phyloP scores from a whole-genome alignment of 2,113 vertebrate species.

The Phoxinus phoxinus region DNA sequence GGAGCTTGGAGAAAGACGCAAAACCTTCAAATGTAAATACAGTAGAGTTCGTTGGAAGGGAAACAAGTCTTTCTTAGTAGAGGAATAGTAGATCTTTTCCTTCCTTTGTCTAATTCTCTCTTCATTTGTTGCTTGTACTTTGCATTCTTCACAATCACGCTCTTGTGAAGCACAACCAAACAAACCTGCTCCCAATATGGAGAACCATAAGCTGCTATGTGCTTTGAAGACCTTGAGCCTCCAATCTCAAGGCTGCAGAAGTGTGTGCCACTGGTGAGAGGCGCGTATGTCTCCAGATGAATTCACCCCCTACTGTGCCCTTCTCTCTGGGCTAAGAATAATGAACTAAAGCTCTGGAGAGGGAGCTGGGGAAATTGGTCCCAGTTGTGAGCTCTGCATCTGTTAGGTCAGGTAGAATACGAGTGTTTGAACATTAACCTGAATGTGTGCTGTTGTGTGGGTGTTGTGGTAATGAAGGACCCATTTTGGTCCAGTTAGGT shows the following conservation, averaged over 20 bases:
- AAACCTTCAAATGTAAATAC: constrained; percentile 32
- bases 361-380: constrained; percentile 41
- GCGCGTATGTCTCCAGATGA: constrained; percentile 15
- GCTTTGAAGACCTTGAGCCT: constrained; percentile 38
- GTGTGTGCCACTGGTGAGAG: constrained; percentile 24
- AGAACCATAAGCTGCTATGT: constrained; percentile 35
- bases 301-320: constrained; percentile 28
- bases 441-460: background rate
- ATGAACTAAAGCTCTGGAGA: constrained; percentile 46
- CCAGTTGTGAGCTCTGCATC: constrained; percentile 38
- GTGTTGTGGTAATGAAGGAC: background rate
- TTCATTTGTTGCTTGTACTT: background rate
- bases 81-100: background rate
- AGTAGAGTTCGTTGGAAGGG: background rate
- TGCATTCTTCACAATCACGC: constrained; percentile 22
- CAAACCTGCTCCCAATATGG: constrained; percentile 30
- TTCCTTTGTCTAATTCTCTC: constrained; percentile 5
- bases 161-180: constrained; percentile 34
- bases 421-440: constrained; percentile 35
- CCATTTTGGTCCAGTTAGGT: background rate
- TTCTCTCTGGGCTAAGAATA: constrained; percentile 47
- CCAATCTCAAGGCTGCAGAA: constrained; percentile 49
- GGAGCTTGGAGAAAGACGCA: background rate
- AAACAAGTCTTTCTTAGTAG: background rate
- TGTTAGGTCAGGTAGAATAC: constrained; percentile 29